Evolutionary conservation across 2,888 invertebrate species (phyloP), one percentile per base, ranked within the genome.

Genomic region (Philereme vetulata): DNA sequence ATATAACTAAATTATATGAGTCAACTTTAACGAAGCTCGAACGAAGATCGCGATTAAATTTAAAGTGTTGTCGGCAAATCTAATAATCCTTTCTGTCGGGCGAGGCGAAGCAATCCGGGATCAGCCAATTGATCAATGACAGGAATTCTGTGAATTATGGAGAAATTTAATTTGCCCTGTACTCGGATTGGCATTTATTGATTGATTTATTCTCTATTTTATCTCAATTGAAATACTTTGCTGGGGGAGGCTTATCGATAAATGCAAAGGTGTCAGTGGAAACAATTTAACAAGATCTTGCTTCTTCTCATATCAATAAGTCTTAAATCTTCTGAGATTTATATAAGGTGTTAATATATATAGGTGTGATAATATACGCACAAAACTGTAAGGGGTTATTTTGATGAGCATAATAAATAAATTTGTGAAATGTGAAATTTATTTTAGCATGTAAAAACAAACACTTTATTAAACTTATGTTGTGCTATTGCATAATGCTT

Each of bases 121-220:
- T 78, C 79, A 80, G 77, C 65, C 82, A 80, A 84, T 82, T 82
- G 78, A 81, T 81, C 79, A 80, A 74, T 80, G 82, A 75, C 79
- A 73, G 72, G 66, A 68, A 78, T 78, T 72, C 71, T 61, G 75
- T 70, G 76, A 76, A 77, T 78, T 80, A 82, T 75, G 68, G 75
- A 70, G 72, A 76, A 76, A 82, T 83, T 75, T 65, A 67, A 72
- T 71, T 70, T 66, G 64, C 61, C 56, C 59, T 60, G 54, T 47
- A 61, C 49, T 49, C 43, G 56, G 57, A 60, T 62, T 71, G 69
- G 69, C 67, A 66, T 67, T 67, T 64, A 69, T 68, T 68, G 67
- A 69, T 68, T 68, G 69, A 71, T 68, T 69, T 68, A 68, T 68
- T 59, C 34, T 50, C 33, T 60, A 58, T 64, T 67, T 65, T 56